Base-by-base conservation (phyloP, 2,888 invertebrate species). In the Podotricha telesiphe region DNA sequence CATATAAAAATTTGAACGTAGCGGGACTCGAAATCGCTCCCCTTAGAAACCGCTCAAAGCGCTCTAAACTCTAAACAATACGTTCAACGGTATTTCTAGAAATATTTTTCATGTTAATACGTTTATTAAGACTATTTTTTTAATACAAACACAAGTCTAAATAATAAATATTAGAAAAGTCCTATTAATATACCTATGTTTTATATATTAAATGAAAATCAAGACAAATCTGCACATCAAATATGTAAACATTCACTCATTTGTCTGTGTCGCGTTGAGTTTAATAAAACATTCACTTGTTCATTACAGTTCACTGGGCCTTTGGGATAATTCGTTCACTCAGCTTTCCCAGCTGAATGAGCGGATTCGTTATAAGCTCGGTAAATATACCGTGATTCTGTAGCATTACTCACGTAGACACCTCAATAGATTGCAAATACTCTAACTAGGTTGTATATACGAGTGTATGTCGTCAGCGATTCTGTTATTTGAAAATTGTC, bases 261-360 rank as follows among this genome's bases (percentile, higher is more conserved):
- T 77, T 71, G 72, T 73, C 74, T 67, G 69, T 73, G 70, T 69
- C 68, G 70, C 67, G 72, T 63, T 67, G 70, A 75, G 74, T 75
- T 75, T 74, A 76, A 80, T 83, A 79, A 81, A 81, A 79, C 78
- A 83, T 81, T 83, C 79, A 82, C 77, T 81, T 77, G 77, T 78
- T 83, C 82, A 83, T 82, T 80, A 80, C 76, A 67, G 77, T 77
- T 63, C 71, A 62, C 69, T 68, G 70, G 66, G 75, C 82, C 73
- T 76, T 22, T 28, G 78, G 72, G 79, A 78, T 69, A 75, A 77
- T 78, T 79, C 81, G 75, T 73, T 75, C 76, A 61, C 66, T 70
- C 67, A 55, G 55, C 55, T 55, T 17, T 34, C 56, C 59, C 56
- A 65, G 72, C 65, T 66, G 68, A 68, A 53, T 58, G 72, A 59